A percentile compares a stretch with the other conserved stretches of the same genome.
These are phyloP conservation scores for Microplitis deprimator DNA, from an alignment of 2,888 invertebrate species.

Conservation along the genomic window DNA sequence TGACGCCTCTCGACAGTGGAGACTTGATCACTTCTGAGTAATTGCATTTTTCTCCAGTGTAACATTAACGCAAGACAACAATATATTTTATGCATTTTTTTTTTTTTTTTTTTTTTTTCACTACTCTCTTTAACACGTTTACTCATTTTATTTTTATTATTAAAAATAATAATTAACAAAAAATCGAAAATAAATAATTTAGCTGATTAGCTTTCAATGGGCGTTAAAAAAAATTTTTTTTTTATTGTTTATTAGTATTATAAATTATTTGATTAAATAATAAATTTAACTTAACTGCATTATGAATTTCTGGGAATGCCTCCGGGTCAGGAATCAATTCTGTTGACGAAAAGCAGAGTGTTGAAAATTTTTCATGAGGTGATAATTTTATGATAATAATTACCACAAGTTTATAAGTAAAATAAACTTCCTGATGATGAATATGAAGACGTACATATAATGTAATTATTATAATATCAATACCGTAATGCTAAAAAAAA, in stretches of 20 bases:
- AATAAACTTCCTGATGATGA: not conserved
- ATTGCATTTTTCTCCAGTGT: not conserved
- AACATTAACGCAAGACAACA: not conserved
- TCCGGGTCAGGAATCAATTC: not conserved
- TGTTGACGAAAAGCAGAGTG: not conserved
- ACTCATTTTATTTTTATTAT: too few species aligned
- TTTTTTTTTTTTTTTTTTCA: not conserved
- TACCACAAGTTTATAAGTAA: not conserved
- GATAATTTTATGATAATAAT: conserved; percentile 1
- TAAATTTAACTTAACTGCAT: not conserved
- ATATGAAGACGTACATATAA: not conserved
- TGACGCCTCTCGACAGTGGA: not conserved
- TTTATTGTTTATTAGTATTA: too few species aligned
- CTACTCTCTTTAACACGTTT: not conserved
- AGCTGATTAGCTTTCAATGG: too few species aligned
- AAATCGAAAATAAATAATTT: too few species aligned
- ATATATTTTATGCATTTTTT: not conserved
- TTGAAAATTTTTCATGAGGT: not conserved
- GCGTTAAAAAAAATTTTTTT: too few species aligned
- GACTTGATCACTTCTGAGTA: not conserved
- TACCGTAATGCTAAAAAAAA: too few species aligned
- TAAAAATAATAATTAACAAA: too few species aligned
- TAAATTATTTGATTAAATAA: too few species aligned
- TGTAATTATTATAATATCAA: too few species aligned
- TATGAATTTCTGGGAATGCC: not conserved